A percentile compares a stretch with the other conserved stretches of the same genome.
Evolutionary conservation across 2,113 vertebrate species (phyloP).

Genomic region (Chascanopsetta lugubris): DNA sequence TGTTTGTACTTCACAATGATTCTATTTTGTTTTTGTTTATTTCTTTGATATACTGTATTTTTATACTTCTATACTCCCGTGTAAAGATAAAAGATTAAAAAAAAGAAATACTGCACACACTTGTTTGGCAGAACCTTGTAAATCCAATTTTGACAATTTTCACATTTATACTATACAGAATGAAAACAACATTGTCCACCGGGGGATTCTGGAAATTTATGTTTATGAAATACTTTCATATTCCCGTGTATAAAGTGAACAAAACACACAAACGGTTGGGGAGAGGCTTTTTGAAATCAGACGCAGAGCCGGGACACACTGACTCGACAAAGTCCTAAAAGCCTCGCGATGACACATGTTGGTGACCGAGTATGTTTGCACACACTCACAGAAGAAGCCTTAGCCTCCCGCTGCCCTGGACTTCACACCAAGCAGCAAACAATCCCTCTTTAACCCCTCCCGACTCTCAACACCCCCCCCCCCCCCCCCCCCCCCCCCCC

Average conservation of each 20-base stretch:
- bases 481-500: conserved; percentile 53
- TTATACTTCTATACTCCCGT: conserved; percentile 72
- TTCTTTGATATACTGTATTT: conserved; percentile 72
- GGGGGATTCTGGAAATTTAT: conserved; percentile 41
- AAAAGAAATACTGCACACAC: conserved; percentile 27
- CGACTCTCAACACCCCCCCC: conserved; percentile 42
- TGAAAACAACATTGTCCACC: conserved; percentile 34
- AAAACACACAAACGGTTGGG: conserved; percentile 34
- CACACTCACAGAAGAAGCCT: conserved; percentile 81
- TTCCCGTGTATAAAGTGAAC: conserved; percentile 41
- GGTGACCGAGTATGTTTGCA: conserved; percentile 76
- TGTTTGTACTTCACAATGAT: conserved; percentile 72
- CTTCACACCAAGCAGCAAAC: conserved; percentile 61
- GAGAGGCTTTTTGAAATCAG: conserved; percentile 44
- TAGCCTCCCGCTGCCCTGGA: conserved; percentile 71
- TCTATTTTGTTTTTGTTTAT: no score
- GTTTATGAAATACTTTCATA: conserved; percentile 47
- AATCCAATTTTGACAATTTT: conserved; percentile 63
- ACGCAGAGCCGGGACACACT: conserved; percentile 33
- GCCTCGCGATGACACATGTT: conserved; percentile 58
- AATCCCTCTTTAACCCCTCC: conserved; percentile 47
- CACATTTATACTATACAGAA: conserved; percentile 64
- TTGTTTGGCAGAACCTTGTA: conserved; percentile 61
- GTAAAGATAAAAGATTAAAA: conserved; percentile 38
- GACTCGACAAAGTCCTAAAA: conserved; percentile 55